Conservation (phyloP, 2,888 invertebrate genomes). For the Gastrophysa polygoni region DNA sequence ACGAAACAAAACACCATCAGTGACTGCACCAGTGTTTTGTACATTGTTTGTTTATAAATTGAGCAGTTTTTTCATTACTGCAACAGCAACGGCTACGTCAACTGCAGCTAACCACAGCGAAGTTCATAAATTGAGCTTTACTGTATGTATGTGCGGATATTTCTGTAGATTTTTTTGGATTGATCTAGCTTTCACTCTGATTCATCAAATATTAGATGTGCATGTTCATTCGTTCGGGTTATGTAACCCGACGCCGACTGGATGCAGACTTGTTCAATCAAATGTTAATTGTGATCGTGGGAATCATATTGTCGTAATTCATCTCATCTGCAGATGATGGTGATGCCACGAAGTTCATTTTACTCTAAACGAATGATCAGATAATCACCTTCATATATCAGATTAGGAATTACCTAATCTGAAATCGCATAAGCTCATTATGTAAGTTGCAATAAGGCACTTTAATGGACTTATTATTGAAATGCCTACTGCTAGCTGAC, state of each 20-base stretch:
- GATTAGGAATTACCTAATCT: background rate
- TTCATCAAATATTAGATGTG: background rate
- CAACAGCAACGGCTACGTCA: too few relatives aligned
- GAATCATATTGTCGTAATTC: background rate
- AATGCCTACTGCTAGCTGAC: too few relatives aligned
- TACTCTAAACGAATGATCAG: background rate
- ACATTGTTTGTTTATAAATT: too few relatives aligned
- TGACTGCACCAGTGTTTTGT: too few relatives aligned
- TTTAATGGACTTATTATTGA: too few relatives aligned
- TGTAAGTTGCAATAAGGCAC: background rate
- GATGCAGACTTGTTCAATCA: background rate
- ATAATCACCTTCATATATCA: background rate
- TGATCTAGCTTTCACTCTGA: background rate
- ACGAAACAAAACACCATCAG: too few relatives aligned
- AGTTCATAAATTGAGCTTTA: too few relatives aligned
- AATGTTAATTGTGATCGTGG: background rate
- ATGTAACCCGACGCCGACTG: background rate
- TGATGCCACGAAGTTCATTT: conserved; percentile 1
- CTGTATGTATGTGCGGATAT: too few relatives aligned
- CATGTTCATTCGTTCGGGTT: background rate
- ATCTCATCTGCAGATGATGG: background rate
- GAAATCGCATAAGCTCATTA: background rate
- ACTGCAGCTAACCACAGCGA: too few relatives aligned
- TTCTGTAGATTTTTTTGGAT: background rate
- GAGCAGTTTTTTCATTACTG: too few relatives aligned